Percentiles rank a stretch among this genome's conserved stretches.
Conservation (phyloP, 2,113 vertebrate genomes). For the Prinia subflava region DNA sequence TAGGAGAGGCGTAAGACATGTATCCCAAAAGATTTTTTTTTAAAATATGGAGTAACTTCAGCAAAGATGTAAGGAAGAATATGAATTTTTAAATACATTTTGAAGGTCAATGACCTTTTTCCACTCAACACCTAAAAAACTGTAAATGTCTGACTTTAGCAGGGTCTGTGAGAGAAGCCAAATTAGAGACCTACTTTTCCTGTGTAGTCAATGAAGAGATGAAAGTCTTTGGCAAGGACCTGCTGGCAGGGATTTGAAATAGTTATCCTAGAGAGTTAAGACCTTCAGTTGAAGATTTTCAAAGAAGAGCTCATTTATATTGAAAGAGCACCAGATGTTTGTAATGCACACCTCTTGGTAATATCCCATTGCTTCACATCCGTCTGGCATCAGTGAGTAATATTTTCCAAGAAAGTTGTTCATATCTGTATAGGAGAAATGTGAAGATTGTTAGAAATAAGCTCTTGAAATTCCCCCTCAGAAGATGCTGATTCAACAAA, state of each 20-base stretch:
- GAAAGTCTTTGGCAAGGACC: neutral
- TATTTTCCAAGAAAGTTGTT: neutral
- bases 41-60: neutral
- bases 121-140: neutral
- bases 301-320: neutral
- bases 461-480: neutral
- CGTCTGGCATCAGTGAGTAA: fast-evolving
- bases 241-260: neutral
- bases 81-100: neutral
- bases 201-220: neutral
- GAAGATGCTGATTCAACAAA: neutral
- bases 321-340: neutral
- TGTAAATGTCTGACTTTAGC: neutral
- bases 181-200: neutral
- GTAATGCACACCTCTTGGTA: neutral
- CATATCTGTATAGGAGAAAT: neutral
- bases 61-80: neutral
- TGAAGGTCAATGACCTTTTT: neutral
- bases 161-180: neutral
- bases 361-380: neutral
- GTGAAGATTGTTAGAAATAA: neutral
- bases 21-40: neutral
- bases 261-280: neutral
- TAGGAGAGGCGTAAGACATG: neutral
- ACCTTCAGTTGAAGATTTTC: neutral